These are phyloP conservation scores for Anneissia japonica DNA, from an alignment of 35 echinoderm and acorn worm species.

Conservation along the genomic window DNA sequence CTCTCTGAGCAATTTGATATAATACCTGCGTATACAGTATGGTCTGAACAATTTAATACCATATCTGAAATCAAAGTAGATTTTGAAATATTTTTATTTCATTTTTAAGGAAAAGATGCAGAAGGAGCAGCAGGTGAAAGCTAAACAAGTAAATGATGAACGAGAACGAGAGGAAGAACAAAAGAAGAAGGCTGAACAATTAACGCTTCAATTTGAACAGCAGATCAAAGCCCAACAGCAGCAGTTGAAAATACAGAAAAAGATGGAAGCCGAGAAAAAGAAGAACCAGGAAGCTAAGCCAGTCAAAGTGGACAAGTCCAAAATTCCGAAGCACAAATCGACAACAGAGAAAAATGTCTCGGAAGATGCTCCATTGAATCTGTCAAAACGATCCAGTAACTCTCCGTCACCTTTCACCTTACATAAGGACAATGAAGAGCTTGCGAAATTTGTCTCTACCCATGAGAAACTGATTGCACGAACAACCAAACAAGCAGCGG, in stretches of 20 bases:
- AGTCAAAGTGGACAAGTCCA: background rate
- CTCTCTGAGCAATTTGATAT: no score
- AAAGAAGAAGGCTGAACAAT: slow-evolving; percentile 52
- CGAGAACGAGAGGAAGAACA: slow-evolving; percentile 68
- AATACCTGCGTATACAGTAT: no score
- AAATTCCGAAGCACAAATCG: slow-evolving; percentile 16
- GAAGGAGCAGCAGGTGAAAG: slow-evolving; percentile 14
- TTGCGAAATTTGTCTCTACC: background rate
- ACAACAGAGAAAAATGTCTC: slow-evolving; percentile 38
- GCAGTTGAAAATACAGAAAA: slow-evolving; percentile 83
- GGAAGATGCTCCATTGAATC: background rate
- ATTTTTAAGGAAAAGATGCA: slow-evolving; percentile 7
- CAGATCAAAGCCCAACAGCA: slow-evolving; percentile 93
- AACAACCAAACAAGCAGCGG: background rate
- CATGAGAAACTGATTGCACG: background rate
- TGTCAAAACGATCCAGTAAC: background rate
- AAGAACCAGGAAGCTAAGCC: background rate
- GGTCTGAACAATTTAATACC: no score
- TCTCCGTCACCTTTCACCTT: slow-evolving; percentile 5
- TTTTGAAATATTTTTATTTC: slow-evolving; percentile 12
- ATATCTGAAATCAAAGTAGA: no score
- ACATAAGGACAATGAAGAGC: slow-evolving; percentile 7
- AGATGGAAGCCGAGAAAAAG: slow-evolving; percentile 40
- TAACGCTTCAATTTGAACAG: slow-evolving; percentile 89
- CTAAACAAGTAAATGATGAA: slow-evolving; percentile 45